Percentiles rank a stretch among this genome's conserved stretches.
Evolutionary conservation across 2,888 invertebrate genomes (phyloP).

Genomic region (Parnassius mnemosyne): DNA sequence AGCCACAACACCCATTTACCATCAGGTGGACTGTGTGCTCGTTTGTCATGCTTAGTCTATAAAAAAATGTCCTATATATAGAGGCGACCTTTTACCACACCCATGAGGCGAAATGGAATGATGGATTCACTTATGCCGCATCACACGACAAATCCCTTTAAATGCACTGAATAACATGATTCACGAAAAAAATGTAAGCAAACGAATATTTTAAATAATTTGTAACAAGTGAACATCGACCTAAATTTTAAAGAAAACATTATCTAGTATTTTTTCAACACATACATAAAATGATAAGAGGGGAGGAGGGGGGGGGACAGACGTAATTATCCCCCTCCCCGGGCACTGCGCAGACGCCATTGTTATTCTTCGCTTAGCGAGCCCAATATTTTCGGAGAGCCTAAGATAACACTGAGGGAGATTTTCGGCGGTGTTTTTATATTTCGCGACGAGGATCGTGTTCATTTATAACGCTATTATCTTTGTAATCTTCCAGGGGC

Average conservation of each 20-base stretch:
- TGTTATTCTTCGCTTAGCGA: slow-evolving; percentile 68
- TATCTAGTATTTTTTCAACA: slow-evolving; percentile 23
- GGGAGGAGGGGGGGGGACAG: background rate
- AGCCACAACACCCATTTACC: too few species aligned
- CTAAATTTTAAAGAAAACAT: slow-evolving; percentile 27
- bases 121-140: too few species aligned
- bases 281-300: slow-evolving; percentile 24
- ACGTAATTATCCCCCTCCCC: slow-evolving; percentile 11
- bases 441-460: slow-evolving; percentile 41
- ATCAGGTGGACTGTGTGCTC: too few species aligned
- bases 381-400: slow-evolving; percentile 64
- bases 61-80: too few species aligned
- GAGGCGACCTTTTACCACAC: too few species aligned
- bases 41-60: too few species aligned
- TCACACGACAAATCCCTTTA: too few species aligned
- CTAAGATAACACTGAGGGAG: slow-evolving; percentile 63
- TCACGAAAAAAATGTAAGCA: too few species aligned
- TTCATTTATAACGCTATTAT: slow-evolving; percentile 56
- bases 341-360: slow-evolving; percentile 36
- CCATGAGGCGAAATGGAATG: too few species aligned
- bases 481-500: slow-evolving; percentile 38
- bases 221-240: slow-evolving; percentile 1
- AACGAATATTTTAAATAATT: background rate
- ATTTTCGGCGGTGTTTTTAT: slow-evolving; percentile 55
- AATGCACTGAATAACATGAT: too few species aligned